Evolutionary conservation across 2,797 vertebrate species (phyloP), one percentile per base, ranked within the genome.

Genomic region (Holocentrus rufus): DNA sequence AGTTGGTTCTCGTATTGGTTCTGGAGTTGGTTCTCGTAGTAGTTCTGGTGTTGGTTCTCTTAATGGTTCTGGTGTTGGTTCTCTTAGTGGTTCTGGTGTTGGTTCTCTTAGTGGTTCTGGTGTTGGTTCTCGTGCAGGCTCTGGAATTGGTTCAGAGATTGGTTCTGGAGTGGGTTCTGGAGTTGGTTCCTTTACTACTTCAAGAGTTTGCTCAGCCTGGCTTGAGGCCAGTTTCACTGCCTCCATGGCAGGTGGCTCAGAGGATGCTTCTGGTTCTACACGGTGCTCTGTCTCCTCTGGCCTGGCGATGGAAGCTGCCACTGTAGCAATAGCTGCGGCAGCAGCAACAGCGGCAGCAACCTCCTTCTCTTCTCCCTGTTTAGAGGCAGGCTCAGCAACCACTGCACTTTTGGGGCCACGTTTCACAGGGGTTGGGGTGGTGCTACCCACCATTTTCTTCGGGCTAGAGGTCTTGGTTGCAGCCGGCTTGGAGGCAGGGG

Each of bases 371-470:
- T 14, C 23, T 5, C 10, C 25, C 18, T 73, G 74, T 79, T 84
- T 82, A 23, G 72, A 18, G 9, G 13, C 84, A 6, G 90, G 50
- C 54, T 90, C 85, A 27, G 58, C 60, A 0, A n/a, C 10, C 4
- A 39, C 55, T 4, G 69, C 56, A 42, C 85, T 49, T 87, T 94
- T 95, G 47, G 93, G 90, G 10, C 82, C 92, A 11, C 94, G 92
- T 61, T 93, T 94, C 18, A 94, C 91, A 6, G 94, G 90, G 76
- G 93, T 93, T 0, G 94, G 93, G 7, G 94, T 93, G 81, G 88
- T 93, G 85, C 91, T 94, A 53, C 94, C 93, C 52, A 94, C 92
- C 8, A 89, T 76, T 55, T 94, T 95, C 89, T 93, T 94, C 49
- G 93, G 91, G 72, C 84, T 91, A 69, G 92, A 44, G 30, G 81